Conservation (phyloP, 2,888 invertebrate genomes). For the Melieria picta region DNA sequence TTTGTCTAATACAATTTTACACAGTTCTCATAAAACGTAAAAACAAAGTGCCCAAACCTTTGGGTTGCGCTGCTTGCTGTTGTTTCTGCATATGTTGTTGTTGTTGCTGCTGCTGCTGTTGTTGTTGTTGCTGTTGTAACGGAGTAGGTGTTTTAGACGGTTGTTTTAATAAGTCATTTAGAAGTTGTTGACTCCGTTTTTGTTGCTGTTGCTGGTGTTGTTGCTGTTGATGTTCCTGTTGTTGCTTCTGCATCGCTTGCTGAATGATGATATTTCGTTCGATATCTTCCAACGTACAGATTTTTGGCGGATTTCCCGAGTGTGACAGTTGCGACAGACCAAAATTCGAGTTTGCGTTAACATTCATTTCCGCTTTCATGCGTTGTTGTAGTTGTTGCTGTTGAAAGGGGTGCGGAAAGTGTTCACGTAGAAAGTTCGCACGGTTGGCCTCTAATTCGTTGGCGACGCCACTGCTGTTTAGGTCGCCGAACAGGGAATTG, state of each 20-base stretch:
- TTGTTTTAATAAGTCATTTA: conserved; percentile 45
- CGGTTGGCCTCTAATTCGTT: conserved; percentile 42
- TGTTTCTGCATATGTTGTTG: conserved; percentile 58
- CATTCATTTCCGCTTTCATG: conserved; percentile 1
- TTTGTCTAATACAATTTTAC: no score
- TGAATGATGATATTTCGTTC: conserved; percentile 64
- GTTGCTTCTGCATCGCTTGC: conserved; percentile 56
- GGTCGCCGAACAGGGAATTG: background rate
- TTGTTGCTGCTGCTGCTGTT: conserved; percentile 55
- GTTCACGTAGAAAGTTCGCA: conserved; percentile 56
- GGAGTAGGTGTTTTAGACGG: conserved; percentile 47
- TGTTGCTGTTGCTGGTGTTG: conserved; percentile 45
- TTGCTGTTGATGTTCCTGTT: conserved; percentile 47
- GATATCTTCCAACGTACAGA: conserved; percentile 64
- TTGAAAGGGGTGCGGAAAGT: conserved; percentile 55
- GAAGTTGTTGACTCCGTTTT: conserved; percentile 46
- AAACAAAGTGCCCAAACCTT: no score
- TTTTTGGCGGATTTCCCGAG: conserved; percentile 53
- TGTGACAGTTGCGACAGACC: conserved; percentile 47
- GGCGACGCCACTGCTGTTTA: background rate
- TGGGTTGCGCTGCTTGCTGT: conserved; percentile 55
- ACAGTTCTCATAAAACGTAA: no score
- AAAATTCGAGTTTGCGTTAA: conserved; percentile 46
- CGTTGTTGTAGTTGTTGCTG: conserved; percentile 45
- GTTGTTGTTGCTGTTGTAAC: conserved; percentile 40